Evolutionary conservation across 1,140 invertebrate genomes (phyloP).

Genomic region (Drosophila repleta): DNA sequence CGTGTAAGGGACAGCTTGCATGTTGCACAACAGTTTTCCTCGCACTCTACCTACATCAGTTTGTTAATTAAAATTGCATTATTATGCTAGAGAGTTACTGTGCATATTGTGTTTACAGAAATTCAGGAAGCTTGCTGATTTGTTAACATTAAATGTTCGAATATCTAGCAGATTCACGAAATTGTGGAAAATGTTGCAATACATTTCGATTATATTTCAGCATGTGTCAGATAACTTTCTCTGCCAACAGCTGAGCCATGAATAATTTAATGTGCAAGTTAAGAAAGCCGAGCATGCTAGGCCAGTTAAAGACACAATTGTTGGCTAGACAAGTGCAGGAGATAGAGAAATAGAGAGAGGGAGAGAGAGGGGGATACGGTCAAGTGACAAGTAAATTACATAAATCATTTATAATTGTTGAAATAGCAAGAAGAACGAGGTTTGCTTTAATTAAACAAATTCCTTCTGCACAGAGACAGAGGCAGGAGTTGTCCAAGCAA

Average conservation of each 20-base stretch:
- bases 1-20: too few species aligned
- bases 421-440: constrained; percentile 54
- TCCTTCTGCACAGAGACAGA: constrained; percentile 20
- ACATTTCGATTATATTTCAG: not conserved
- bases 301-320: constrained; percentile 10
- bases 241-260: constrained; percentile 6
- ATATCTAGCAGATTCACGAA: not conserved
- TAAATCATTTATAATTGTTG: constrained; percentile 78
- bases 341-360: constrained; percentile 19
- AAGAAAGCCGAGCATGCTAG: constrained; percentile 7
- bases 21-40: too few species aligned
- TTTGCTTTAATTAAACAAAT: constrained; percentile 73
- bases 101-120: too few species aligned
- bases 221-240: not conserved
- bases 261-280: constrained; percentile 20
- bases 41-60: not conserved
- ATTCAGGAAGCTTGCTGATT: too few species aligned
- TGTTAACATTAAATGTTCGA: not conserved
- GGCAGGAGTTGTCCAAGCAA: constrained; percentile 35
- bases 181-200: not conserved
- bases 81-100: too few species aligned
- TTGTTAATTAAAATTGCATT: too few species aligned
- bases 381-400: constrained; percentile 61
- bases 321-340: constrained; percentile 1
- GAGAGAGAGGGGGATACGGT: not conserved